Base-by-base conservation (phyloP, 2,888 invertebrate genomes). In the Altica lythri region DNA sequence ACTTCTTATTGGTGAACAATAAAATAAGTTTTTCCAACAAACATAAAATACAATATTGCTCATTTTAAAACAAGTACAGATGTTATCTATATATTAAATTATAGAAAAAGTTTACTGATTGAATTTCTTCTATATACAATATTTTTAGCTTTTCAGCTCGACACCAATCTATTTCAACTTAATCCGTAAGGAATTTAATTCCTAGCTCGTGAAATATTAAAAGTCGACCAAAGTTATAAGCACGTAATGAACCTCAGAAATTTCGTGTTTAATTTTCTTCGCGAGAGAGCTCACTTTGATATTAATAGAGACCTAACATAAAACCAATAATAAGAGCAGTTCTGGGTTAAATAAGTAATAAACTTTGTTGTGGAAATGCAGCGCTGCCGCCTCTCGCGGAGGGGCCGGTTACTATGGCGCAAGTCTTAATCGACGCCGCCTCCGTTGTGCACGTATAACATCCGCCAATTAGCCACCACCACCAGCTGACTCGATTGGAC, bases 401-500 rank as follows among this genome's bases (percentile, higher is more conserved):
- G 65, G 64, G 68, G 65, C 68, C 66, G 70, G 68, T 63, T 62
- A 64, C 60, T 64, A 69, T 67, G 64, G 72, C 73, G 73, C 74
- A 73, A 66, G 69, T 66, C 67, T 71, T 72, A 71, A 70, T 71
- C 70, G 72, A 70, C 74, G 70, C 75, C 75, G 76, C 74, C 75
- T 73, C 73, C 75, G 65, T 62, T 68, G 68, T 72, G 72, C 74
- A 74, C 73, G 74, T 73, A 71, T 70, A 72, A 71, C 74, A 70
- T 72, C 73, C 71, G 68, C 75, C 76, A 76, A 76, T 76, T 76
- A 76, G 74, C 74, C 71, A 63, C 62, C 64, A 61, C 68, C 64
- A 63, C 64, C 59, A 42, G 60, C 66, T 60, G 57, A 66, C 67
- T 67, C 66, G 69, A 69, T 68, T 68, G 70, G 68, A 63, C 64